Evolutionary conservation across 1,140 invertebrate species (phyloP), one percentile per base, ranked within the genome.

Genomic region (Ostrea edulis): DNA sequence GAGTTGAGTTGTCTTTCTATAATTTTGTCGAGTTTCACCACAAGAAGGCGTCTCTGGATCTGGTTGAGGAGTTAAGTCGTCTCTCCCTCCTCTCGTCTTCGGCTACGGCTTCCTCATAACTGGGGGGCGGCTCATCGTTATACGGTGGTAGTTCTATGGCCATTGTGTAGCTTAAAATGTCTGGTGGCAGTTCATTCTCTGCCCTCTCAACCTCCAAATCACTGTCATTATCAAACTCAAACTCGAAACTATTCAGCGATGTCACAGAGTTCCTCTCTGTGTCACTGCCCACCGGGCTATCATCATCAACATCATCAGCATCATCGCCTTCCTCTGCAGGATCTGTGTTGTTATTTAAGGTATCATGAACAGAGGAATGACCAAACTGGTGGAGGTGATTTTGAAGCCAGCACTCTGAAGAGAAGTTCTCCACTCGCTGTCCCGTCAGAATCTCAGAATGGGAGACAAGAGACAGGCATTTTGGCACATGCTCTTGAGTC

Each of bases 381-480:
- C 86, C 90, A 90, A 91, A 91, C 82, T 84, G 88, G 71, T 91
- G 88, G 2, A 91, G 68, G 81, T 90, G 90, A 35, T 90, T 83
- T 77, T 91, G 90, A 35, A 91, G 71, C 91, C 91, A 91, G 71
- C 91, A 91, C 17, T 88, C 86, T 44, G 87, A 52, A 35, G 91
- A 91, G 68, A 89, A 91, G 77, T 91, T 90, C 51, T 91, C 91
- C 8, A 89, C 85, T 20, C 86, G 68, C 14, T 86, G 88, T 22
- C 90, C 91, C 53, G 14, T 65, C n/a, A 91, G 83, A 83, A 91
- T 87, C 12, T 89, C 71, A 11, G 88, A 88, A 14, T 87, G 88
- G 29, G 90, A 87, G 8, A 89, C 87, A n/a, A 82, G 82, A 55
- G 82, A 82, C 8, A 91, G 77, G 82, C 90, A 89, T 65, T 90